These are phyloP conservation scores for Isurus oxyrinchus DNA, from an alignment of 2,113 vertebrate genomes.

Conservation along the genomic window DNA sequence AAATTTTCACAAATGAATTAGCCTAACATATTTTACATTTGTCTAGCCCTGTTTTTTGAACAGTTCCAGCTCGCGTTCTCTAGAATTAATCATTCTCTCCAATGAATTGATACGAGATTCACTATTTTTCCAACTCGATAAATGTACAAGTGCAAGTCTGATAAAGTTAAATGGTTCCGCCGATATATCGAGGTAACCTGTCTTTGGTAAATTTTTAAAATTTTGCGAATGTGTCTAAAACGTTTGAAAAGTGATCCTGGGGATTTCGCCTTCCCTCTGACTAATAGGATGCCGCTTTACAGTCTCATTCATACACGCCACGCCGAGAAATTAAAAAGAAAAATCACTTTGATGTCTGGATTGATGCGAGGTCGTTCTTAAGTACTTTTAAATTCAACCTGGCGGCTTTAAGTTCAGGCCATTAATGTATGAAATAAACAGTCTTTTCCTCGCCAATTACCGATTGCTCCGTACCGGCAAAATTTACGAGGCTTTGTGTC, in stretches of 20 bases:
- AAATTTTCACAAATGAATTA: background rate
- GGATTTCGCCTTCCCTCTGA: background rate
- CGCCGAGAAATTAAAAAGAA: conserved; percentile 17
- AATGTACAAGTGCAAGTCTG: background rate
- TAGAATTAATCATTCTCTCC: background rate
- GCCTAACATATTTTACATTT: background rate
- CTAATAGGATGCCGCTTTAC: too few relatives aligned
- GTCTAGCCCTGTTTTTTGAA: background rate
- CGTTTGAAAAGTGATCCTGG: background rate
- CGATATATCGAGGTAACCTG: background rate
- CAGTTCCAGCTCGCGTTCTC: background rate
- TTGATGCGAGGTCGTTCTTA: background rate
- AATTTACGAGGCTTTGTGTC: conserved; percentile 45
- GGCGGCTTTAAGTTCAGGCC: conserved; percentile 39
- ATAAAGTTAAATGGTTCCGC: background rate
- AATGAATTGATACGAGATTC: background rate
- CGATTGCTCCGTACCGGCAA: conserved; percentile 39
- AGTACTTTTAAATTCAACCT: background rate
- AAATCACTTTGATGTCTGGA: conserved; percentile 34
- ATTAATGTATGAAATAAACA: conserved; percentile 44
- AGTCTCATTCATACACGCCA: background rate
- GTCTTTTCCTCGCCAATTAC: conserved; percentile 50
- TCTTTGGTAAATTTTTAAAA: too few relatives aligned
- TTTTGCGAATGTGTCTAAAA: background rate
- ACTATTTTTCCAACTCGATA: background rate